Percentiles rank a stretch among this genome's conserved stretches.
Evolutionary conservation across 2,888 invertebrate species (phyloP).

Genomic region (Microctonus hyperodae): DNA sequence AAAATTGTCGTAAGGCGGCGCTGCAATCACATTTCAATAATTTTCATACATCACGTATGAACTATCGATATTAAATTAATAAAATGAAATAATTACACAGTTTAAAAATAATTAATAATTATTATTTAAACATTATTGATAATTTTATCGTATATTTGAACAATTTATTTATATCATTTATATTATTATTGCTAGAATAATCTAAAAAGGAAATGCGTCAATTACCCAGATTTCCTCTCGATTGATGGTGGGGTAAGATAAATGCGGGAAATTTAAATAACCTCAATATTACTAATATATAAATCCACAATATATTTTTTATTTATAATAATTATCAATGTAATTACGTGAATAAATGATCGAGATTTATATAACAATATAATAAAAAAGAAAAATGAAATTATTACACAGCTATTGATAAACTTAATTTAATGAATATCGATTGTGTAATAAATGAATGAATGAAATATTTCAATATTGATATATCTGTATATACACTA

Average conservation of each 20-base stretch:
- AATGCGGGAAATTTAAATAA: constrained; percentile 43
- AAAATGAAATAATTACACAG: background rate
- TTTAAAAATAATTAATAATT: background rate
- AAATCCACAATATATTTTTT: background rate
- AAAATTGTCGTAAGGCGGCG: constrained; percentile 50
- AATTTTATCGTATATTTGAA: background rate
- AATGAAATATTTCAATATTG: constrained; percentile 1
- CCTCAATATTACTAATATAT: constrained; percentile 3
- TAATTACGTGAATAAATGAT: too few species aligned
- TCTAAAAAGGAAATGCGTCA: constrained; percentile 52
- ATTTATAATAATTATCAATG: too few species aligned
- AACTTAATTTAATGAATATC: background rate
- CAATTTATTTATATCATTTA: constrained; percentile 31
- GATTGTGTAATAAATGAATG: background rate
- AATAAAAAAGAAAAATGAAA: too few species aligned
- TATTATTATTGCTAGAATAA: constrained; percentile 32
- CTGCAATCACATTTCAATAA: constrained; percentile 37
- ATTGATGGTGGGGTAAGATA: constrained; percentile 21
- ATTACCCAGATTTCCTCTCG: constrained; percentile 38
- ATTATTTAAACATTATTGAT: background rate
- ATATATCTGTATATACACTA: background rate
- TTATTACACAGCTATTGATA: background rate
- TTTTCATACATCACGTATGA: constrained; percentile 23
- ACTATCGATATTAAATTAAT: background rate
- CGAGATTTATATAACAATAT: too few species aligned